These are phyloP conservation scores for Melospiza melodia DNA, from an alignment of 2,113 vertebrate species.

Conservation along the genomic window DNA sequence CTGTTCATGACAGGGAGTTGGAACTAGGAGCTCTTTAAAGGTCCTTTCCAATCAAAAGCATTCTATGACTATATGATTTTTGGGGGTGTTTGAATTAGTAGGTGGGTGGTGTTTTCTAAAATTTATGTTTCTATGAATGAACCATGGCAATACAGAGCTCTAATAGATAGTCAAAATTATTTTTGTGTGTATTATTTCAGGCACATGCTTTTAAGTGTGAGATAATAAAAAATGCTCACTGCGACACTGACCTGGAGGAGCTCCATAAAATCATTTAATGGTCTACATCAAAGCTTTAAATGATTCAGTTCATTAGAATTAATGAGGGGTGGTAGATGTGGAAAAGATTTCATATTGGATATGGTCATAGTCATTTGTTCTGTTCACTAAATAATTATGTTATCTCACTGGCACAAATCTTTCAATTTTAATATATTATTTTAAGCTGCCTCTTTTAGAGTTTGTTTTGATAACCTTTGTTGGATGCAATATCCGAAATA, in stretches of 20 bases:
- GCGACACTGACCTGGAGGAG: background rate
- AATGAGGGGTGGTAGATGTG: slow-evolving; percentile 51
- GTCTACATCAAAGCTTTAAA: slow-evolving; percentile 31
- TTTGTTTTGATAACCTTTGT: slow-evolving; percentile 48
- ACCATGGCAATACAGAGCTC: background rate
- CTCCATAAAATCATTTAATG: slow-evolving; percentile 55
- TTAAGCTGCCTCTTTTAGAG: background rate
- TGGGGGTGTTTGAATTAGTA: background rate
- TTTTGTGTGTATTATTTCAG: background rate
- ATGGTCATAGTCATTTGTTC: slow-evolving; percentile 39
- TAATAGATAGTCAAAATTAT: background rate
- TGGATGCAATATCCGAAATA: slow-evolving; percentile 18
- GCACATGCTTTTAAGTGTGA: background rate
- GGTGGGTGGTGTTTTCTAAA: background rate
- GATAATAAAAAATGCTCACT: background rate
- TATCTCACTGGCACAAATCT: background rate
- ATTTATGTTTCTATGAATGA: background rate
- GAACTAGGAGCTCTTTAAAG: background rate
- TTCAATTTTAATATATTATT: slow-evolving; percentile 33
- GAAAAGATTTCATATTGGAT: slow-evolving; percentile 48
- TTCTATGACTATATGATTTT: background rate
- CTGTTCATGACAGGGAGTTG: background rate
- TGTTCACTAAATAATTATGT: slow-evolving; percentile 46
- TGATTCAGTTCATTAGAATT: slow-evolving; percentile 62
- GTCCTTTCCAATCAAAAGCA: rapidly evolving